Conservation (phyloP, 2,113 vertebrate genomes). For the Hippocampus abdominalis region DNA sequence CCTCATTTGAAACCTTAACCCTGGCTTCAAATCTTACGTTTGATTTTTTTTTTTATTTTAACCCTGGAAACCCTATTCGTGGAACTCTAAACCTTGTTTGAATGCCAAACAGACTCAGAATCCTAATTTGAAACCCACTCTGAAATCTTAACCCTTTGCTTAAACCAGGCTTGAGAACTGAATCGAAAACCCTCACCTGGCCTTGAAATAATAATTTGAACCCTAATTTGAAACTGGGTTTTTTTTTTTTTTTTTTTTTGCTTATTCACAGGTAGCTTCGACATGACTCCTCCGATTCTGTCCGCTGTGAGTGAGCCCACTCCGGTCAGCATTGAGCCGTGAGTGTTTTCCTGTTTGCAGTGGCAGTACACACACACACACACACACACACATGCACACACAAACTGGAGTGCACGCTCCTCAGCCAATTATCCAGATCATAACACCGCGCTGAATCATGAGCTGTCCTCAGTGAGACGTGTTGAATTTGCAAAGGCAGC, state of each 20-base stretch:
- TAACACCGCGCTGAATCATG: background rate
- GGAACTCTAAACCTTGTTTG: no score
- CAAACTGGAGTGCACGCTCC: background rate
- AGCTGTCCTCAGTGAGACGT: background rate
- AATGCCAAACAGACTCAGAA: no score
- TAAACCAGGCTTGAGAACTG: no score
- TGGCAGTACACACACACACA: background rate
- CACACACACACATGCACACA: background rate
- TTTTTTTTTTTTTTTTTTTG: conserved; percentile 8
- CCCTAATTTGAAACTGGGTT: background rate
- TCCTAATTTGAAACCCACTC: no score
- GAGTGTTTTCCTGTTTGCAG: conserved; percentile 67
- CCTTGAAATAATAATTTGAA: background rate
- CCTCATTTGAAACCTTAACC: no score
- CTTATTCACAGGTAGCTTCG: conserved; percentile 83
- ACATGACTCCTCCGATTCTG: conserved; percentile 91
- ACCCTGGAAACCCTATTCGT: no score
- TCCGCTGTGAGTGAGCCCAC: conserved; percentile 88
- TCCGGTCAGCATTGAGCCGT: conserved; percentile 97
- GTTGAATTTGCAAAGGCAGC: background rate
- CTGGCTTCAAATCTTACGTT: no score
- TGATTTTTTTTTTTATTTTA: no score
- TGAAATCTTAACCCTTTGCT: no score
- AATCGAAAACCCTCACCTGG: background rate
- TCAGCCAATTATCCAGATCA: conserved; percentile 3